Percentiles rank a stretch among this genome's conserved stretches.
Conservation (phyloP, 2,888 invertebrate genomes). For the Apamea epomidion region DNA sequence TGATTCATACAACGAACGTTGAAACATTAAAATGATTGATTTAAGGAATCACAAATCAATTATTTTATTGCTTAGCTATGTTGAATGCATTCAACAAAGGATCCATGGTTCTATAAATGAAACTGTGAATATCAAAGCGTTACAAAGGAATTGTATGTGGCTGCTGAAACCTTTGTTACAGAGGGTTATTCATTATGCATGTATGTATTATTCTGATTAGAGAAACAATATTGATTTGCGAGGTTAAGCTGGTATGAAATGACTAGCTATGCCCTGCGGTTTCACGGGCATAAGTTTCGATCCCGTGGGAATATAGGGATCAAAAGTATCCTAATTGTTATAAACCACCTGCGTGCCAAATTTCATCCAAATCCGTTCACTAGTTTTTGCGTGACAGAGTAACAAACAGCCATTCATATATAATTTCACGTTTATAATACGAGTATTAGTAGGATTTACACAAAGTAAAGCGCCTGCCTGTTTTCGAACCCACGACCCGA, state of each 20-base stretch:
- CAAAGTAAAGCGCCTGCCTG: no score
- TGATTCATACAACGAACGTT: constrained; percentile 22
- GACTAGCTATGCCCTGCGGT: no score
- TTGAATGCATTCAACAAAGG: constrained; percentile 14
- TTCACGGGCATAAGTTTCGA: no score
- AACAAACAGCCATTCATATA: no score
- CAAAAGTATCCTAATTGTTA: no score
- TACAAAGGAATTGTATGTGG: not conserved
- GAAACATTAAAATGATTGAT: constrained; percentile 55
- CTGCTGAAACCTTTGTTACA: not conserved
- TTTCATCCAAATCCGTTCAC: no score
- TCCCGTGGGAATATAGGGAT: no score
- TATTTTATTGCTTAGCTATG: constrained; percentile 49
- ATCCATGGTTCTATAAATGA: constrained; percentile 14
- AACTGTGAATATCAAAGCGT: not conserved
- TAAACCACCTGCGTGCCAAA: no score
- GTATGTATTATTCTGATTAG: not conserved
- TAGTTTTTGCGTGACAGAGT: no score
- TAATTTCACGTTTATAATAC: no score
- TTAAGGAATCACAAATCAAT: constrained; percentile 55
- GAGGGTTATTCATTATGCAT: not conserved
- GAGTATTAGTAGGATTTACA: no score
- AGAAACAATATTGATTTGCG: not conserved
- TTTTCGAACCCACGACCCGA: no score
- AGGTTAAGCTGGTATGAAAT: not conserved